Base-by-base conservation (phyloP, 2,797 vertebrate species). In the Tauraco hartlaubi region DNA sequence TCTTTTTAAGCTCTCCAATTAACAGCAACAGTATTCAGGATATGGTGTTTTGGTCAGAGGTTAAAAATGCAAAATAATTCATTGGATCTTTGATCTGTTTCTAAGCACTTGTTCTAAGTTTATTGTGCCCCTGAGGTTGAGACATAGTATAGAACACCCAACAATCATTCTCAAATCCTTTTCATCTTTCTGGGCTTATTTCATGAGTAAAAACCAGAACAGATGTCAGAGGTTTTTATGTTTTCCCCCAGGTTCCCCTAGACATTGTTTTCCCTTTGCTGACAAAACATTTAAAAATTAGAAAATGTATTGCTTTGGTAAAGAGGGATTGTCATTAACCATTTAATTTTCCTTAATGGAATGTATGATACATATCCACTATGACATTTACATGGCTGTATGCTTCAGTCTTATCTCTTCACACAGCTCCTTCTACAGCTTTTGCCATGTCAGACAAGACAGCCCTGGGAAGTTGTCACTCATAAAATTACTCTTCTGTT, bases 31-130 rank as follows among this genome's bases (percentile, higher is more conserved):
- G 56, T 91, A 94, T 95, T 95, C 94, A 94, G 74, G 75, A 96
- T 95, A 95, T 85, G 80, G 88, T 92, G 86, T 79, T 94, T 96
- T 95, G 96, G 96, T 96, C 96, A 97, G 94, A 97, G 96, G 94
- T 97, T 97, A 96, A 97, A 97, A 97, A 95, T 96, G 95, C 90
- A 96, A 97, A 98, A 93, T 91, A 96, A 96, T 96, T 97, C 94
- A 92, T 80, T 94, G 88, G 76, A 82, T 97, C 94, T 97, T 95
- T 97, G 96, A 96, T 96, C 95, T 96, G 66, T 82, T 93, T 94
- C 93, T 92, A 91, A 92, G 96, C 87, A 92, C 69, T 97, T 94
- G 79, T 96, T 95, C 85, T 92, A 80, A 93, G 85, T 81, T 95
- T 95, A 92, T 84, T 87, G 79, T 94, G 93, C 92, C 96, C 95